These are phyloP conservation scores for Drosophila oshimai DNA, from an alignment of 1,140 invertebrate genomes.

Conservation along the genomic window DNA sequence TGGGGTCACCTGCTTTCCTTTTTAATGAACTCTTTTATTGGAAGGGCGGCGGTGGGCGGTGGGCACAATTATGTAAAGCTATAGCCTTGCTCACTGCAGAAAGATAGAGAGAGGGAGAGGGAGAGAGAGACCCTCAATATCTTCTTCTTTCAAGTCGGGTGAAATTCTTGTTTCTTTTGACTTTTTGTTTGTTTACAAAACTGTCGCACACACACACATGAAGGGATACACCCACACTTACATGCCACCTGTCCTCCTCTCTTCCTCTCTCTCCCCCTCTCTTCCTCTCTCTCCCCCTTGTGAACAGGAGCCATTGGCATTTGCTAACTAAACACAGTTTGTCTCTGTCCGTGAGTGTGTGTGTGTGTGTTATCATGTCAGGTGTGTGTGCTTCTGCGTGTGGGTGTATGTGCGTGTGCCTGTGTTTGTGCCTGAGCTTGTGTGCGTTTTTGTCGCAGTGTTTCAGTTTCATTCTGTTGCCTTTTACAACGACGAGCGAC, in stretches of 20 bases:
- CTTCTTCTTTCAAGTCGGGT: conserved; percentile 13
- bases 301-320: conserved; percentile 59
- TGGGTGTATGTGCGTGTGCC: conserved; percentile 22
- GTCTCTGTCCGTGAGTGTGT: neutral
- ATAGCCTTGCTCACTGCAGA: conserved; percentile 15
- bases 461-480: conserved; percentile 54
- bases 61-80: conserved; percentile 30
- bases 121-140: conserved; percentile 33
- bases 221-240: neutral
- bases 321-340: conserved; percentile 69
- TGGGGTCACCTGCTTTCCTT: conserved; percentile 20
- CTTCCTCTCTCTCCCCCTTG: neutral
- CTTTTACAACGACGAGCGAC: conserved; percentile 35
- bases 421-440: conserved; percentile 8
- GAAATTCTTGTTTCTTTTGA: conserved; percentile 31
- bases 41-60: too few relatives aligned
- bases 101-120: too few relatives aligned
- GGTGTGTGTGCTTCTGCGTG: conserved; percentile 16
- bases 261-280: neutral
- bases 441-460: conserved; percentile 47
- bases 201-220: conserved; percentile 15
- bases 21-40: conserved; percentile 16
- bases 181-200: conserved; percentile 68
- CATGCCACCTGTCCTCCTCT: neutral
- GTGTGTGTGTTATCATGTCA: conserved; percentile 40